Evolutionary conservation across 2,797 vertebrate species (phyloP).

Genomic region (Morelia viridis): DNA sequence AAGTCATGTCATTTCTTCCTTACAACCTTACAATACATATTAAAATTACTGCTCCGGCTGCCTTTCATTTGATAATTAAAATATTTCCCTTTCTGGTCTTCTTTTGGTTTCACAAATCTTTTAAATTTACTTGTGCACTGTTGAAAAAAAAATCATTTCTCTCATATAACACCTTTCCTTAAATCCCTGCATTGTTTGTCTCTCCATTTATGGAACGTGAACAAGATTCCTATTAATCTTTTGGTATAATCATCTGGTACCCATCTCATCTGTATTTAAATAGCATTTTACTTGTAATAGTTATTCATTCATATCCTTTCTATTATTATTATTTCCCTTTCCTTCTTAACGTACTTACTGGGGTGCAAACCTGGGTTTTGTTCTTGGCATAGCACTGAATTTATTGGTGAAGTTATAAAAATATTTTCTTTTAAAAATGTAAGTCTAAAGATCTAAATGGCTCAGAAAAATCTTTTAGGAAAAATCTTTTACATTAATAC

Average conservation of each 20-base stretch:
- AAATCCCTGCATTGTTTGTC: not conserved
- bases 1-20: not conserved
- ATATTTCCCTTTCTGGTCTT: not conserved
- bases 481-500: not conserved
- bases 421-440: not conserved
- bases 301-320: not conserved
- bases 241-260: not conserved
- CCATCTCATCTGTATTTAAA: not conserved
- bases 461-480: not conserved
- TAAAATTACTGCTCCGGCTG: not conserved
- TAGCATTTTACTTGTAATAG: not conserved
- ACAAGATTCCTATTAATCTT: not conserved
- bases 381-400: not conserved
- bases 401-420: not conserved
- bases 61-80: not conserved
- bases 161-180: not conserved
- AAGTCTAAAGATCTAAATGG: not conserved
- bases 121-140: not conserved
- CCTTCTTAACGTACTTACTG: not conserved
- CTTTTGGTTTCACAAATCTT: not conserved
- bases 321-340: not conserved
- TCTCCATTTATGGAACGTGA: not conserved
- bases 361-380: not conserved
- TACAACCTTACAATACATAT: not conserved
- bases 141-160: not conserved